Base-by-base conservation (phyloP, 2,888 invertebrate species). In the Neuroscelio doddi region DNA sequence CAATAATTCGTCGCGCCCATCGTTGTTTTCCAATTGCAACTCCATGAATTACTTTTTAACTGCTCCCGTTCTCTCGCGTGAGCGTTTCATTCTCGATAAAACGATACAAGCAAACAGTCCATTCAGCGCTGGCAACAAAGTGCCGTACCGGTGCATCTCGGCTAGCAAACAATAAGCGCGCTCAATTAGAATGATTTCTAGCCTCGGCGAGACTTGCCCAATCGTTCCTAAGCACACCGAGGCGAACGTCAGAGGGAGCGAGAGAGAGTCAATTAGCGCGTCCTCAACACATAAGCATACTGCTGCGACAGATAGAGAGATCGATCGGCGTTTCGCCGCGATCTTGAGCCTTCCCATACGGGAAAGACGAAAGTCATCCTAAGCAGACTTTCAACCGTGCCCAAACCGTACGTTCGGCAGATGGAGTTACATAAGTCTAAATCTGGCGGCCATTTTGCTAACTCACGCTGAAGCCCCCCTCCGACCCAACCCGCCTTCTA, bases 361-460 rank as follows among this genome's bases (percentile, higher is more conserved):
- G 8, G 30, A 30, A 8, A 26, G 26, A 8, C 12, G 36, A 36
- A 14, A 14, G 36, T 14, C 12, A 21, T 21, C 21, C 21, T n/a
- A 5, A 21, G 21, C 21, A 8, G 30, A 12, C 14, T 50, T 41
- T 50, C 39, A 30, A 17, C 30, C 52, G 51, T 30, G 68, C 64
- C 68, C 64, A 68, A 47, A 65, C 72, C 64, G 69, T 59, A 68
- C 71, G 73, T 77, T 79, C 72, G 77, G 71, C 70, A 71, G 59
- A 70, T 72, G 68, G 41, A 68, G 76, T 82, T 82, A 78, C 80
- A 71, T 78, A 82, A 81, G 71, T 75, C 80, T 79, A 81, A 82
- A 82, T 81, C 80, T 75, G 76, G 74, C 82, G 75, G 80, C 81
- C 82, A 82, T 82, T 82, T 81, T 82, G 79, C 74, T 72, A 77